Evolutionary conservation across 2,888 invertebrate species (phyloP), one percentile per base, ranked within the genome.

Genomic region (Erebia epiphron): DNA sequence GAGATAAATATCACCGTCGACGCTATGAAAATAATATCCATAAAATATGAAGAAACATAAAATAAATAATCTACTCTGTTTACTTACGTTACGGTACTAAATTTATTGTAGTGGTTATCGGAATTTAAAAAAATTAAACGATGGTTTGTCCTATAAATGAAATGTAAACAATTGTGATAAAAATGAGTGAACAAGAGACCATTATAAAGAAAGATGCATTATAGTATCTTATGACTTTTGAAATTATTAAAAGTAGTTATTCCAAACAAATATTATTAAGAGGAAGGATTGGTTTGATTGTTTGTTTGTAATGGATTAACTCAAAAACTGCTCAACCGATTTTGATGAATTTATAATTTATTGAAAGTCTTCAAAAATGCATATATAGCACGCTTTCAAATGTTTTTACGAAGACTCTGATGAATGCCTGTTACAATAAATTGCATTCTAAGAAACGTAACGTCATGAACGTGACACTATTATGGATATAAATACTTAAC

Each of bases 401-500:
- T 18, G 41, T 56, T 65, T 65, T 65, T 65, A 18, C 49, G 8
- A 16, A 60, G 41, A 60, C 21, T 35, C 50, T 35, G n/a, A 11
- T 57, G 43, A 57, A 26, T 57, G 50, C 9, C 41, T 43, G 14
- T 65, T 65, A 43, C 16, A 9, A 41, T n/a, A n/a, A n/a, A n/a
- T 67, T 52, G 57, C 58, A 14, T 67, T 67, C 67, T 43, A 2
- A 49, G 67, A 58, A 66, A 58, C 21, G 67, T 58, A 58, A 35
- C 57, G 35, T 49, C 49, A 67, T 58, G 58, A 49, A 67, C 67
- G 67, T 67, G 67, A 67, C 67, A 49, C 67, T 67, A 67, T 67
- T 67, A 26, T 66, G 43, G 14, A 26, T 49, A 49, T 26, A 58
- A 67, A 58, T 16, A 67, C 58, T 35, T 66, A 58, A 67, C 67